These are phyloP conservation scores for Drosophila pseudoobscura DNA, from an alignment of 1,140 invertebrate species.

Conservation along the genomic window DNA sequence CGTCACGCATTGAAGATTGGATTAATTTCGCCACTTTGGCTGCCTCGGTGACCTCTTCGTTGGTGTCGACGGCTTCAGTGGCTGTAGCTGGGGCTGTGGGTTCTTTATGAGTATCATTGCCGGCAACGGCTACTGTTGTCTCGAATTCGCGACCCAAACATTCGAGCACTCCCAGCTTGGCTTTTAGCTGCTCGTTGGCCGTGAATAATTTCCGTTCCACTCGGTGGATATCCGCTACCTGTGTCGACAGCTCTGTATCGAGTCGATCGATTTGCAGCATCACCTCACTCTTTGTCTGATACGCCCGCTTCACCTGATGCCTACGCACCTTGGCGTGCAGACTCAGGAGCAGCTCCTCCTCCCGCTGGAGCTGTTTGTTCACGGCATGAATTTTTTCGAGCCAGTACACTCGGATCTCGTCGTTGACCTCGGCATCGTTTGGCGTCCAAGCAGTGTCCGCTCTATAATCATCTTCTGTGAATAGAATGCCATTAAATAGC, in stretches of 20 bases:
- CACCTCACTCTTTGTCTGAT: slow-evolving; percentile 84
- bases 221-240: slow-evolving; percentile 85
- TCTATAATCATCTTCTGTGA: no score
- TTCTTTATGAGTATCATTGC: no score
- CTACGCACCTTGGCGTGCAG: slow-evolving; percentile 87
- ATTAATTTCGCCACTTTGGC: neutral
- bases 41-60: no score
- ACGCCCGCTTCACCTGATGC: slow-evolving; percentile 86
- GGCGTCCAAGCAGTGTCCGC: neutral
- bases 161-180: slow-evolving; percentile 86
- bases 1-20: neutral
- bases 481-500: no score
- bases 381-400: slow-evolving; percentile 89
- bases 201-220: slow-evolving; percentile 86
- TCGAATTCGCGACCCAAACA: slow-evolving; percentile 86
- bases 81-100: neutral
- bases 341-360: slow-evolving; percentile 88
- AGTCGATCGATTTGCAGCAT: slow-evolving; percentile 74
- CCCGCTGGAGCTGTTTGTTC: slow-evolving; percentile 88
- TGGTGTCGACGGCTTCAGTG: neutral
- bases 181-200: slow-evolving; percentile 86
- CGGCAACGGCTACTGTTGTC: slow-evolving; percentile 66
- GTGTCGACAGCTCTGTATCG: slow-evolving; percentile 86
- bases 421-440: neutral
- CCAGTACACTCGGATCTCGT: slow-evolving; percentile 86